These are phyloP conservation scores for Arrhamphus sclerolepis DNA, from an alignment of 2,797 vertebrate species.

Conservation along the genomic window DNA sequence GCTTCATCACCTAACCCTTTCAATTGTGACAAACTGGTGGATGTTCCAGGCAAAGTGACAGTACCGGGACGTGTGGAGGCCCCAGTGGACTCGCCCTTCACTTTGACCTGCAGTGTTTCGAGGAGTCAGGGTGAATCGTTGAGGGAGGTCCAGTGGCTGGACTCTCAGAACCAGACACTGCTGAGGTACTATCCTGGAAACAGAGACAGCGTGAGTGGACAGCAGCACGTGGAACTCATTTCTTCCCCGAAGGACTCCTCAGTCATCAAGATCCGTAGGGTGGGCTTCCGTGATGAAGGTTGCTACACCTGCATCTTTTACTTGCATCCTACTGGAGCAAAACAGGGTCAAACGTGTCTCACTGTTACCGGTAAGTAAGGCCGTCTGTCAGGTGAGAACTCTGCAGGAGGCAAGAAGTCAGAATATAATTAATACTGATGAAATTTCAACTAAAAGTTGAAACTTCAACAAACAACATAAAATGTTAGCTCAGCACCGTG, in stretches of 20 bases:
- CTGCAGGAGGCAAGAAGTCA: too few relatives aligned
- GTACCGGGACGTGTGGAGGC: conserved; percentile 69
- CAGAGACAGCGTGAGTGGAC: conserved; percentile 75
- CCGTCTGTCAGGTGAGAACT: not conserved
- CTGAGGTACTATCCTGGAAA: conserved; percentile 73
- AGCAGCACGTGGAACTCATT: conserved; percentile 80
- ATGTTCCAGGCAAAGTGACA: conserved; percentile 73
- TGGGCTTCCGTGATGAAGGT: conserved; percentile 81
- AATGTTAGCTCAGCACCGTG: too few relatives aligned
- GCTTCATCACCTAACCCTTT: not conserved
- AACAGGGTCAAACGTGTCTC: conserved; percentile 77
- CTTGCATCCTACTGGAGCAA: conserved; percentile 68
- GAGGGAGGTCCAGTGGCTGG: conserved; percentile 78
- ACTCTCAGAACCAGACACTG: conserved; percentile 79
- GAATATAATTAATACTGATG: too few relatives aligned
- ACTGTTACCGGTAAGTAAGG: conserved; percentile 75
- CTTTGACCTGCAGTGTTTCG: conserved; percentile 73
- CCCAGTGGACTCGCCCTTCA: conserved; percentile 75
- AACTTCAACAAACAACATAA: too few relatives aligned
- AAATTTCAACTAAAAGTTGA: too few relatives aligned
- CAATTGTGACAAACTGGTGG: not conserved
- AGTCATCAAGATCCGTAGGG: conserved; percentile 74
- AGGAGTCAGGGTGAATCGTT: conserved; percentile 69
- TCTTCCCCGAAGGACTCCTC: conserved; percentile 69
- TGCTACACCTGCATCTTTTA: conserved; percentile 85